A percentile compares a stretch with the other conserved stretches of the same genome.
These are phyloP conservation scores for Cyanoramphus novaezelandiae DNA, from an alignment of 2,113 vertebrate species.

Conservation along the genomic window DNA sequence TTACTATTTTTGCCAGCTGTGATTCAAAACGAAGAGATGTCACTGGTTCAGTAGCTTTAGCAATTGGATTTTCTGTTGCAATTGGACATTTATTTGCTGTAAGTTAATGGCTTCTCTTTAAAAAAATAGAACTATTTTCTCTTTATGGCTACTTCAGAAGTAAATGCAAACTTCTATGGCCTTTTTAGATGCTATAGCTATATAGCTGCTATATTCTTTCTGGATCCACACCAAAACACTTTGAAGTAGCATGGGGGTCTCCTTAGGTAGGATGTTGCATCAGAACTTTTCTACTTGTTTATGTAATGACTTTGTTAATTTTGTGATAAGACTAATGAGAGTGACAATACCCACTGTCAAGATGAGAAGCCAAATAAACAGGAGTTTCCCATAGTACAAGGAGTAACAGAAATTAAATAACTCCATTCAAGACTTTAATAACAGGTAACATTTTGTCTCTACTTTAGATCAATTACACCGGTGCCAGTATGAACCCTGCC, in stretches of 20 bases:
- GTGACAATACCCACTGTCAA: neutral
- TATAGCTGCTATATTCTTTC: neutral
- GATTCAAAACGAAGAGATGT: slow-evolving; percentile 91
- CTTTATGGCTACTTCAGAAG: slow-evolving; percentile 5
- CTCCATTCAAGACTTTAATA: neutral
- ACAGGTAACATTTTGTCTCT: slow-evolving; percentile 35
- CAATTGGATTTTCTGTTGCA: slow-evolving; percentile 91
- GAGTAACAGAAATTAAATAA: neutral
- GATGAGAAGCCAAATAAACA: neutral
- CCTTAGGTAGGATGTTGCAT: neutral
- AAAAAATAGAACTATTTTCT: slow-evolving; percentile 28
- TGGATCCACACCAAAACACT: neutral
- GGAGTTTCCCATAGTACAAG: neutral
- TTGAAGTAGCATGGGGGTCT: neutral
- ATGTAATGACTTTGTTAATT: neutral
- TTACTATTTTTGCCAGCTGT: slow-evolving; percentile 96
- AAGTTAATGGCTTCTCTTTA: slow-evolving; percentile 74
- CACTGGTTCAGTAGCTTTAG: slow-evolving; percentile 87
- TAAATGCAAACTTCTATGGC: neutral
- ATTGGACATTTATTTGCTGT: slow-evolving; percentile 96
- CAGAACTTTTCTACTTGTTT: neutral
- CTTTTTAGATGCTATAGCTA: neutral
- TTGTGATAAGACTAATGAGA: neutral
- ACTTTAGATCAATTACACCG: slow-evolving; percentile 88
- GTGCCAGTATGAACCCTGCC: slow-evolving; percentile 95